Base-by-base conservation (phyloP, 2,888 invertebrate species). In the Morpho achilles region DNA sequence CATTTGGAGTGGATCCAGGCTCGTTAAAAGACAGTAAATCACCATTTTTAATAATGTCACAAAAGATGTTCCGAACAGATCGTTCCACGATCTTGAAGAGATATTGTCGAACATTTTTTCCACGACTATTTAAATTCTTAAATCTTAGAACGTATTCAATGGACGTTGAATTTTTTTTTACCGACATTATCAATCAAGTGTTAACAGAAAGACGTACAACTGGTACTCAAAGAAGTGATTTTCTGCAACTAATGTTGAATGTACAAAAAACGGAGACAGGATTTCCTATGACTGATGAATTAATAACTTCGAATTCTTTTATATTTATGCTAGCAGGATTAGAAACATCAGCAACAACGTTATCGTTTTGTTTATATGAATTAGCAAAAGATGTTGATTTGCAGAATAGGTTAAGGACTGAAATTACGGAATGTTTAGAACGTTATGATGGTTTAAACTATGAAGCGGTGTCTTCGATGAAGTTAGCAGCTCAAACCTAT, bases 311-410 rank as follows among this genome's bases (percentile, higher is more conserved):
- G 9, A 90, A 89, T 72, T 90, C 90, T 53, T 90, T 90, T 69
- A 90, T 90, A 80, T 90, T 90, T 67, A 87, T 90, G 87, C 61
- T 90, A 58, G 90, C 90, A n/a, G 90, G 90, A 2, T 68, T 90
- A 63, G 90, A 90, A 67, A 84, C 90, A 7, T 83, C 89, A 8
- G 76, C 90, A 32, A 87, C 87, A 47, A 87, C 88, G 16, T 69
- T 86, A 58, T 88, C 89, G 9, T 90, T 90, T 72, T 84, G 85
- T 76, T 77, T 90, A 62, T 90, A 87, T 60, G 80, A 90, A 69
- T 69, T 90, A 58, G 86, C 89, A 9, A 87, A 83, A 73, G 77
- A 84, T 63, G 72, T 72, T 59, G 81, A 85, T 41, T 62, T 87
- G 58, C 90, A 90, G 73, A 80, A 82, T 61, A 75, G 65, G 50